These are phyloP conservation scores for Condylura cristata DNA, from an alignment of 2,113 vertebrate genomes.

Conservation along the genomic window DNA sequence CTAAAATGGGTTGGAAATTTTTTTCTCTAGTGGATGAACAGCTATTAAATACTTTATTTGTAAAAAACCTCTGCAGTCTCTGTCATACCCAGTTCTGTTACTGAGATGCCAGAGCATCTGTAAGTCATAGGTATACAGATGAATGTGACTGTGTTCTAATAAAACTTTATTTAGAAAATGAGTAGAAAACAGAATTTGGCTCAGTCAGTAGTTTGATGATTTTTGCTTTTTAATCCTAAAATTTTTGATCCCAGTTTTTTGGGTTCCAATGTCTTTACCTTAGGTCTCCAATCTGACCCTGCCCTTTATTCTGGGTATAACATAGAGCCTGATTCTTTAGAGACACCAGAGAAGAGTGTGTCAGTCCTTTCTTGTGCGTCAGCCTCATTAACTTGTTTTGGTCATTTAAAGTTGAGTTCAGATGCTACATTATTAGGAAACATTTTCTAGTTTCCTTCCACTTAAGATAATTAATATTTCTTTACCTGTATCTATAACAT, in stretches of 20 bases:
- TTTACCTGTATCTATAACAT: not conserved
- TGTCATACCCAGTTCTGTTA: not conserved
- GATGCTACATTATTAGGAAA: not conserved
- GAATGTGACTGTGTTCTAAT: not conserved
- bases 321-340: not conserved
- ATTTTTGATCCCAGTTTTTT: not conserved
- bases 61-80: no score
- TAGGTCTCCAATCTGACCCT: not conserved
- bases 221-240: not conserved
- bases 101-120: not conserved
- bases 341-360: not conserved
- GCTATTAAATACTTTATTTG: no score
- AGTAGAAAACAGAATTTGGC: not conserved
- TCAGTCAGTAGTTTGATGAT: not conserved
- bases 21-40: not conserved
- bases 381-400: not conserved
- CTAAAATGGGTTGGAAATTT: not conserved
- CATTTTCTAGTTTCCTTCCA: not conserved
- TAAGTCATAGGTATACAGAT: not conserved
- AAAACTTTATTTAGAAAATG: no score
- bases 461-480: not conserved
- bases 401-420: not conserved
- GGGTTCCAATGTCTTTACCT: not conserved
- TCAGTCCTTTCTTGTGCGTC: not conserved
- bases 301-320: not conserved